Base-by-base conservation (phyloP, 2,797 vertebrate genomes). In the Phataginus tricuspis region DNA sequence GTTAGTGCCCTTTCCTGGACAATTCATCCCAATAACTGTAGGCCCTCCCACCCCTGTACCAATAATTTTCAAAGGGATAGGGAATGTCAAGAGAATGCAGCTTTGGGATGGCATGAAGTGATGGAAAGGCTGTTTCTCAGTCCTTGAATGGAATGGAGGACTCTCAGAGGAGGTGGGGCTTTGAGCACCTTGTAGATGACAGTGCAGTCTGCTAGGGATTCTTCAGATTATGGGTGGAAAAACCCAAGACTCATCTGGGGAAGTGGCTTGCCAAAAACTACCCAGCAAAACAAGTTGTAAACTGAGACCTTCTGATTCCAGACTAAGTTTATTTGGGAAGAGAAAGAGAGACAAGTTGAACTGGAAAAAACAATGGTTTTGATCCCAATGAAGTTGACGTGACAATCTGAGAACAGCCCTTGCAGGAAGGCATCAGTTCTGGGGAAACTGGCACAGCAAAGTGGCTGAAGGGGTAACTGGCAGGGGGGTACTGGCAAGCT, bases 31-130 rank as follows among this genome's bases (percentile, higher is more conserved):
- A 61, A 3, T 49, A 51, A n/a, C 39, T 29, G 7, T 2, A 18
- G n/a, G 19, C 0, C 29, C 39, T 3, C 3, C 13, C 2, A 68
- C 51, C 9, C 18, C 49, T 7, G 0, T 10, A 4, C 34, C 5
- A 15, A 9, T 57, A 34, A 75, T 77, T 71, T 86, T 74, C 63
- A 45, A 91, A 69, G 74, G 4, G 42, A 18, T 7, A 66, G 9
- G 27, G n/a, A 59, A 72, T 6, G 9, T 49, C 3, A 55, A 51
- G 29, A 42, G 72, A 45, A 31, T 8, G 19, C 19, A 71, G 29
- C 23, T 91, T 18, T 31, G 45, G 27, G 19, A 45, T 49, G 8
- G 9, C 29, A 53, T 12, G 27, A 51, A 75, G n/a, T 7, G 49
- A 37, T 1, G 37, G 27, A 59, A 12, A 8, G 37, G 5, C 11